phyloP scores from a whole-genome alignment of 35 echinoderm and acorn worm species.

The Eucidaris tribuloides region DNA sequence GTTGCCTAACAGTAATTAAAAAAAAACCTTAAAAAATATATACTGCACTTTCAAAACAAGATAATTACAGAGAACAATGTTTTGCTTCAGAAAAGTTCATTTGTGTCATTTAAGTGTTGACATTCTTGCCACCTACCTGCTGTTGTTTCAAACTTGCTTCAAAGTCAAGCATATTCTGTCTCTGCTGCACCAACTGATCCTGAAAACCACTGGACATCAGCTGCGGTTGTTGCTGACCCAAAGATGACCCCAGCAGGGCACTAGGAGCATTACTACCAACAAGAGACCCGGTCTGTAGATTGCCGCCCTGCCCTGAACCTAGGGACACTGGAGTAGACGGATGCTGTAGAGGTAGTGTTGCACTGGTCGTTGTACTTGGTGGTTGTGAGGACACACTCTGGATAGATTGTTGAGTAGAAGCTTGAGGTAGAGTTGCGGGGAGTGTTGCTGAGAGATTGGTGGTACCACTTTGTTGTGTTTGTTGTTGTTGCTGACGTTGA shows the following conservation, averaged over 20 bases:
- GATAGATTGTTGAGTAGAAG: neutral
- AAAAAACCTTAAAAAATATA: neutral
- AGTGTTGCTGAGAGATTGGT: too few relatives aligned
- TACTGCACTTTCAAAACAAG: neutral
- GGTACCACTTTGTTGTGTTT: too few relatives aligned
- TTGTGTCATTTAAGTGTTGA: neutral
- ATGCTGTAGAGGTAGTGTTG: neutral
- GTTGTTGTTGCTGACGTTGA: conserved; percentile 59
- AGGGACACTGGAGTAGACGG: neutral
- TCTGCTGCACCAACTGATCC: conserved; percentile 17
- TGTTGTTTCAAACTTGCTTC: conserved; percentile 61
- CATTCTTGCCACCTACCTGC: conserved; percentile 31
- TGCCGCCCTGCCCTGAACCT: neutral
- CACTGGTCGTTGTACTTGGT: neutral
- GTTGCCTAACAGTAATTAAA: neutral
- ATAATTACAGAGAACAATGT: neutral
- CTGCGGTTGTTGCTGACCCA: neutral
- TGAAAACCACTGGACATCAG: neutral
- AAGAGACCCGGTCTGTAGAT: neutral
- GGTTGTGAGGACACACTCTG: neutral
- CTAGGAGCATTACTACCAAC: neutral
- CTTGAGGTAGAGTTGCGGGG: neutral
- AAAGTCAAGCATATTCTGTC: conserved; percentile 24
- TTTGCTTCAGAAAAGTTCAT: neutral
- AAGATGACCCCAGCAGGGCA: neutral